Conservation (phyloP, 2,797 vertebrate species). For the Sebastiscus albofasciatus region DNA sequence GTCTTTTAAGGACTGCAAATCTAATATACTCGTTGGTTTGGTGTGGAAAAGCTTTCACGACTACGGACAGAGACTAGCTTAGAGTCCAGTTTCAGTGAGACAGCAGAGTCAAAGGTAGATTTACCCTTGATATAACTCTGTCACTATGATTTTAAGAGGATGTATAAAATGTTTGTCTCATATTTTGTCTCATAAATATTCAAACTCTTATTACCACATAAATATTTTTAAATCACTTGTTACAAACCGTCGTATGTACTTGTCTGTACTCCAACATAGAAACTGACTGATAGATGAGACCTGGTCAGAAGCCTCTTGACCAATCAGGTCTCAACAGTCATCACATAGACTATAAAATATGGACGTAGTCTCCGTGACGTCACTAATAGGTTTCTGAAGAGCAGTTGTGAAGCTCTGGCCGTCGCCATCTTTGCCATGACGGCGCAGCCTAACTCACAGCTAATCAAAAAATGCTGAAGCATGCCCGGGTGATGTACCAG, state of each 20-base stretch:
- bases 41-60: neutral
- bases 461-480: no score
- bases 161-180: neutral
- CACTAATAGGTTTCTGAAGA: no score
- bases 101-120: neutral
- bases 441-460: no score
- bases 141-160: neutral
- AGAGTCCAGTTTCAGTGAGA: neutral
- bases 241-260: no score
- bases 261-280: neutral
- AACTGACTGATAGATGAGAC: neutral
- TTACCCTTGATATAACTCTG: neutral
- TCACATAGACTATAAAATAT: no score
- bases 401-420: no score
- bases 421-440: fast-evolving
- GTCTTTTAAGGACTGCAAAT: neutral
- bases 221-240: neutral
- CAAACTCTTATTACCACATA: neutral
- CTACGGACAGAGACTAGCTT: neutral
- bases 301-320: neutral
- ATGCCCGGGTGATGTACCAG: no score
- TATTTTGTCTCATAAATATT: neutral
- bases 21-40: neutral
- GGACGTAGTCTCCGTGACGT: no score
- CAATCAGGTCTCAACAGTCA: neutral